Evolutionary conservation across 2,888 invertebrate genomes (phyloP), one percentile per base, ranked within the genome.

Genomic region (Tinea pellionella): DNA sequence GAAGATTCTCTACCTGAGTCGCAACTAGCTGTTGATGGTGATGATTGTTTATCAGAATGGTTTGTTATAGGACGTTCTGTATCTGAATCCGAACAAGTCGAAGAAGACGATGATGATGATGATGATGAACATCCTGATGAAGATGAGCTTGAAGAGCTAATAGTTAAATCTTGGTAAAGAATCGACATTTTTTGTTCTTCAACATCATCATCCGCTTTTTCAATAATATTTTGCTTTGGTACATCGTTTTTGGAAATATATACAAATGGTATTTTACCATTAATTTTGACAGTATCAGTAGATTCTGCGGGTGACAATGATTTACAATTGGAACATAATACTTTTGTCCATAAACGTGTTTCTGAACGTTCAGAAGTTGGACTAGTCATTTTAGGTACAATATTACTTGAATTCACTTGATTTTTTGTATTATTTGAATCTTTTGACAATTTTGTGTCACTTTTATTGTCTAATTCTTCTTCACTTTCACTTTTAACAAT

Each of bases 201-300:
- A 24, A 24, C 6, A 3, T 24, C 24, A 3, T 24, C 24, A 24
- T 24, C 24, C 6, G 2, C 37, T 37, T 37, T 9, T n/a, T 12
- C 2, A 6, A 9, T 2, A 37, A 6, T n/a, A 37, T 37, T 37
- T 37, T 37, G 37, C 6, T 37, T 37, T 37, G 9, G 9, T 6
- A 37, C 9, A 37, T 37, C 9, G 9, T 37, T n/a, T 37, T 37
- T 37, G n/a, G 11, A 8, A 18, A 53, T 11, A 1, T 16, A 24
- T 0, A 85, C 12, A 0, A 78, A n/a, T 0, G 83, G 83, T 12
- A 83, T 6, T 64, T 78, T 84, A 0, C 76, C 77, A 61, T 82
- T 71, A 12, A 81, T 71, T 6, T 72, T 65, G 3, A 80, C 69
- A 56, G 78, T 69, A 60, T 82, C 81, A 0, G 67, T 69, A 0